phyloP scores from a whole-genome alignment of 1,140 invertebrate species.

The Chironomus striatipennis region DNA sequence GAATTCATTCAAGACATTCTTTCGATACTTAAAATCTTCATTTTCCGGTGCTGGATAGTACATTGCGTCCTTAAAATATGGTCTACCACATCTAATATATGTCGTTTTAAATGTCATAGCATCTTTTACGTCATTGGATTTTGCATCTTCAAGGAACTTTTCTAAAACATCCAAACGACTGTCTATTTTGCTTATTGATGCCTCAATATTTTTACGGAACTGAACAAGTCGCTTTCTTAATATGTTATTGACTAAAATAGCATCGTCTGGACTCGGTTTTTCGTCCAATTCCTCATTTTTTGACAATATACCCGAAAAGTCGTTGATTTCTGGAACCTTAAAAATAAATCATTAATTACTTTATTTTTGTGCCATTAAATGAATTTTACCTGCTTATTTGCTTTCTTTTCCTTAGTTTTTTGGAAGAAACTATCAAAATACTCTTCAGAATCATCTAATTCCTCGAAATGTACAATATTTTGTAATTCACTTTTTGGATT shows the following conservation, averaged over 20 bases:
- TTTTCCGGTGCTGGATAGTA: conserved; percentile 30
- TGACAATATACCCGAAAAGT: neutral
- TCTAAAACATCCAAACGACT: neutral
- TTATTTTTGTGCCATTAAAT: neutral
- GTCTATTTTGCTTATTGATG: neutral
- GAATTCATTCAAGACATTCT: conserved; percentile 30
- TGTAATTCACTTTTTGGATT: neutral
- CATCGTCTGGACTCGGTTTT: neutral
- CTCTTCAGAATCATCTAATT: neutral
- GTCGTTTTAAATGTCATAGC: conserved; percentile 16
- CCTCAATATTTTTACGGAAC: neutral
- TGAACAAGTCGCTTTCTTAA: neutral
- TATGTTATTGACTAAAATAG: neutral
- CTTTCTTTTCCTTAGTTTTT: neutral
- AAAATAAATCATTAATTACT: neutral
- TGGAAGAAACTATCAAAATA: neutral
- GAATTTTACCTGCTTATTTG: neutral
- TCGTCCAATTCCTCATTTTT: no score
- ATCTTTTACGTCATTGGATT: neutral
- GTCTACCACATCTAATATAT: conserved; percentile 33
- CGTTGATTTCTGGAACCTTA: neutral
- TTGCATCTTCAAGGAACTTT: neutral
- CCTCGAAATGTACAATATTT: neutral
- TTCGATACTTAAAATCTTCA: conserved; percentile 34
- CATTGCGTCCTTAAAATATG: conserved; percentile 32